A percentile compares a stretch with the other conserved stretches of the same genome.
These are phyloP conservation scores for Champsocephalus gunnari DNA, from an alignment of 2,797 vertebrate species.

Conservation along the genomic window DNA sequence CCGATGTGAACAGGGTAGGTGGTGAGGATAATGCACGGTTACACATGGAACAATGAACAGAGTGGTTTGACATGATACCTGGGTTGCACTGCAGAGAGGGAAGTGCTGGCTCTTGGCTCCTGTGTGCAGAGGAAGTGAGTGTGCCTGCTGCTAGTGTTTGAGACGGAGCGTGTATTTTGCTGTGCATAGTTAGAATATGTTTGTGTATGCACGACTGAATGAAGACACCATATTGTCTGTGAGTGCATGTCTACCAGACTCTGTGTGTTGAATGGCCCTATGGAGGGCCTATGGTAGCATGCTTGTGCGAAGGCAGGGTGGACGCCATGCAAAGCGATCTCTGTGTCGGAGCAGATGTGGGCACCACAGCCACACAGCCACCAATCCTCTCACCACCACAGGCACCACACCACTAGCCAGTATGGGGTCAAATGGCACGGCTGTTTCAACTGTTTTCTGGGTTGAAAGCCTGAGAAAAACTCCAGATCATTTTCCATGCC, in stretches of 20 bases:
- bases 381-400: constrained; percentile 65
- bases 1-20: constrained; percentile 67
- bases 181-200: constrained; percentile 7
- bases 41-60: constrained; percentile 62
- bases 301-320: constrained; percentile 48
- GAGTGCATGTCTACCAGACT: background rate
- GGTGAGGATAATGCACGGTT: constrained; percentile 68
- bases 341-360: constrained; percentile 65
- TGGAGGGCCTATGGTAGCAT: constrained; percentile 4
- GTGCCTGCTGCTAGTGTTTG: constrained; percentile 39
- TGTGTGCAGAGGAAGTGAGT: constrained; percentile 63
- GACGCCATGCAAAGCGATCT: constrained; percentile 38
- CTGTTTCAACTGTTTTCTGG: constrained; percentile 60
- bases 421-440: constrained; percentile 66
- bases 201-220: constrained; percentile 7
- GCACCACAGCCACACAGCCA: constrained; percentile 64
- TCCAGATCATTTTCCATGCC: constrained; percentile 67
- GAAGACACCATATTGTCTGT: constrained; percentile 12
- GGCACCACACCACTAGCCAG: constrained; percentile 61
- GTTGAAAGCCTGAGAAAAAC: constrained; percentile 67
- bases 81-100: constrained; percentile 68
- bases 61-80: constrained; percentile 70
- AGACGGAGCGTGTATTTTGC: constrained; percentile 29
- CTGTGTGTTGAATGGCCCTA: background rate
- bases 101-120: constrained; percentile 76